These are phyloP conservation scores for Caradrina kadenii DNA, from an alignment of 2,888 invertebrate species.

Conservation along the genomic window DNA sequence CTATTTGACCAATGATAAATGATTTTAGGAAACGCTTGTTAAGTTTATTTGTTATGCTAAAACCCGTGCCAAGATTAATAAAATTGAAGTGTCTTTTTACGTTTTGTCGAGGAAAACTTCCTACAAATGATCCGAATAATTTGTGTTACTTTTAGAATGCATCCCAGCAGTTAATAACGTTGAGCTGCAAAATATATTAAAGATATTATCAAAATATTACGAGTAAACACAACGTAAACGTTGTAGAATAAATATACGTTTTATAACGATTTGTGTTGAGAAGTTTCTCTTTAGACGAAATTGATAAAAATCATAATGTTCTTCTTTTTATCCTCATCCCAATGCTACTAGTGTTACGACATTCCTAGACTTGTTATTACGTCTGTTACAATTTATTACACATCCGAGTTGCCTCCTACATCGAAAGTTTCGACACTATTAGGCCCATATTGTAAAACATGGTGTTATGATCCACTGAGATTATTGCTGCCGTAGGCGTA, in stretches of 20 bases:
- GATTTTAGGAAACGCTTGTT: constrained; percentile 75
- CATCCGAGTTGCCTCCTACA: constrained; percentile 68
- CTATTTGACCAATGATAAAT: constrained; percentile 75
- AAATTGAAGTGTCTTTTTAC: constrained; percentile 60
- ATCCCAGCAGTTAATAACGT: constrained; percentile 41
- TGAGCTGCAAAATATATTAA: constrained; percentile 23
- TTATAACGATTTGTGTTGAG: constrained; percentile 34
- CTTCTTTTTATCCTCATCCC: background rate
- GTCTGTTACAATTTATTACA: constrained; percentile 56
- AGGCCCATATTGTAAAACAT: constrained; percentile 67
- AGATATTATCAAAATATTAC: constrained; percentile 30
- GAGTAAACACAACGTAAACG: constrained; percentile 33
- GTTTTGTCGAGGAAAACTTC: constrained; percentile 44
- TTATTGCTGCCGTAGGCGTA: constrained; percentile 69
- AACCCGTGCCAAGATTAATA: constrained; percentile 77
- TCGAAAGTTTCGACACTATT: constrained; percentile 68
- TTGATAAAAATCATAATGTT: constrained; percentile 23
- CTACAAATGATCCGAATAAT: constrained; percentile 51
- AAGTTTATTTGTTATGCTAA: constrained; percentile 73
- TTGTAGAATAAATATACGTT: constrained; percentile 28
- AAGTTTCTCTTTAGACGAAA: constrained; percentile 21
- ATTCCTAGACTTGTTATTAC: constrained; percentile 38
- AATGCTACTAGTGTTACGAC: constrained; percentile 29
- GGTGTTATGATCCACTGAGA: constrained; percentile 69
- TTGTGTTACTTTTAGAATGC: constrained; percentile 55